Base-by-base conservation (phyloP, 2,797 vertebrate species). In the Danio aesculapii region DNA sequence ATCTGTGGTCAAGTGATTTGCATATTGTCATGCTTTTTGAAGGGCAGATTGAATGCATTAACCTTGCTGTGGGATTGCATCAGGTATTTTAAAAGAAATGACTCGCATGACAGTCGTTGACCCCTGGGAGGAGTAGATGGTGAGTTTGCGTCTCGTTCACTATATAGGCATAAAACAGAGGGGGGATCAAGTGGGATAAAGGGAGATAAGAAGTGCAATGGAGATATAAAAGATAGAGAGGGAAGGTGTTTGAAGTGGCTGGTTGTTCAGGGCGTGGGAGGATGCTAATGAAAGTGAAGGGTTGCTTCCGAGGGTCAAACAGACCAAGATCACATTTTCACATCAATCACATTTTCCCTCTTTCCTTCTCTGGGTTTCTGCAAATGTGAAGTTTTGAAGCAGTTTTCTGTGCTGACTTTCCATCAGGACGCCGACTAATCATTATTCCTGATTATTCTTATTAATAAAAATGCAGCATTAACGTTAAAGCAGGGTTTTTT, bases 251-350 rank as follows among this genome's bases (percentile, higher is more conserved):
- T 91, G 88, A 91, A 91, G 86, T 86, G 66, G 57, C 50, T 84
- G 86, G 81, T 91, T 86, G 86, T 91, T 91, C 57, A 66, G 83
- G 82, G 87, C 85, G 84, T 91, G 83, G 87, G 88, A 86, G 83
- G 84, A 77, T 84, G 86, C 88, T 90, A 91, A 92, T 92, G 90
- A 92, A 91, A 90, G 84, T 84, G 84, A 88, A 89, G 84, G 83
- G 84, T 85, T 87, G 76, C 78, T 85, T 85, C 83, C 84, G 83
- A 77, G 86, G 84, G 84, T 77, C 81, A 87, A 85, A 90, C 84
- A 87, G 85, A 83, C 84, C 87, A 90, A 90, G 82, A 84, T 77
- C 69, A 69, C 62, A 67, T 81, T 50, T 81, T 83, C 30, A 78
- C 50, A 78, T 83, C 57, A 64, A 16, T 74, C 75, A 67, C 5